A percentile compares a stretch with the other conserved stretches of the same genome.
Evolutionary conservation across 2,888 invertebrate genomes (phyloP).

Genomic region (Ctenicera cuprea): DNA sequence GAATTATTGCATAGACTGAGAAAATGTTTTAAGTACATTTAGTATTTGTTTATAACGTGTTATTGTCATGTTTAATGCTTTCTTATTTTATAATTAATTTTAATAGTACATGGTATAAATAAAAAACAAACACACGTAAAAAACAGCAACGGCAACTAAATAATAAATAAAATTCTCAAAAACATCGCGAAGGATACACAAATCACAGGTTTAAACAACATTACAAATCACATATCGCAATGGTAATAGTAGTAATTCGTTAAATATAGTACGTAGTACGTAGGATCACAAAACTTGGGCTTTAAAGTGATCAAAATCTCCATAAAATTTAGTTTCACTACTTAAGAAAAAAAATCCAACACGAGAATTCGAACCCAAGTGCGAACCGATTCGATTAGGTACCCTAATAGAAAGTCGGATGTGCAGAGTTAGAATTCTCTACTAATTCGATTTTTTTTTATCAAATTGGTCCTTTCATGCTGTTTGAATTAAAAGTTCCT

Average conservation of each 20-base stretch:
- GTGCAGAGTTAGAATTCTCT: too few relatives aligned
- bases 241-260: constrained; percentile 41
- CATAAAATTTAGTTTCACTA: neutral
- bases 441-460: too few relatives aligned
- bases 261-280: constrained; percentile 38
- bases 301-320: constrained; percentile 39
- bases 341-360: too few relatives aligned
- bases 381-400: too few relatives aligned
- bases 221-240: constrained; percentile 49
- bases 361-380: neutral
- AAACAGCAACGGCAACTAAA: constrained; percentile 24
- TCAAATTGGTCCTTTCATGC: too few relatives aligned
- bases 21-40: constrained; percentile 50
- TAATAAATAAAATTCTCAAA: constrained; percentile 42
- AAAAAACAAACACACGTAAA: constrained; percentile 15
- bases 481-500: too few relatives aligned
- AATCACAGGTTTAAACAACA: constrained; percentile 43
- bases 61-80: constrained; percentile 53
- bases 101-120: constrained; percentile 28
- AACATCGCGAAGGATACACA: constrained; percentile 38
- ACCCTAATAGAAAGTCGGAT: too few relatives aligned
- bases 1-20: constrained; percentile 53
- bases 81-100: constrained; percentile 45
- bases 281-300: constrained; percentile 41
- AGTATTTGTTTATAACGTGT: constrained; percentile 48